Base-by-base conservation (phyloP, 2,797 vertebrate genomes). In the Sarcoramphus papa region DNA sequence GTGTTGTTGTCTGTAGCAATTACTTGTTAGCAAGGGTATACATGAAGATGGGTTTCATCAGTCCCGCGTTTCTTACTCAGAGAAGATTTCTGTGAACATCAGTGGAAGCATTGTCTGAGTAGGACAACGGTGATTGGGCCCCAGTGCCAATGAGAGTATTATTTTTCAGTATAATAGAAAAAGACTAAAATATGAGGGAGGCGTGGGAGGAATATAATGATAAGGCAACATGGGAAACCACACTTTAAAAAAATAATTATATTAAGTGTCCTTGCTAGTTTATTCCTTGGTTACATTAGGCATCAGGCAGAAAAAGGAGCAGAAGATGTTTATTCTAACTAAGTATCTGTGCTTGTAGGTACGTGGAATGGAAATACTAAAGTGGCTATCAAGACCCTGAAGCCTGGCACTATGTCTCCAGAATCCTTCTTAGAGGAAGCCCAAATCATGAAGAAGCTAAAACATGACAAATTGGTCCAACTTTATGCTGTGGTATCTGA, bases 301-400 rank as follows among this genome's bases (percentile, higher is more conserved):
- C 24, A 19, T 81, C 19, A 8, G 25, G 28, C 19, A 73, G 51
- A 56, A 78, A 88, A 90, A 80, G 54, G 27, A 79, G 17, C 48
- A 48, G 56, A 79, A 91, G 33, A 16, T 83, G 31, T 93, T 94
- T 90, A 51, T 73, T 53, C 57, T 98, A 92, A 97, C 90, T 95
- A 92, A 53, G 17, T 93, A 13, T 96, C 70, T 97, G 22, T 97
- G 80, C 92, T 96, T 92, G 27, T 98, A 99, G 99, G 99, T 95
- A 99, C 99, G 0, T 99, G 99, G 99, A 99, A 99, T 12, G 99
- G 99, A 95, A 99, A 99, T 98, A 99, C 99, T 41, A 99, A 99
- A 97, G 99, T 99, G 96, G 99, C 99, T 60, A 99, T 99, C 98
- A 99, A 99, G 98, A 99, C 99, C 37, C 98, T 99, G 96, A 99